Percentiles rank a stretch among this genome's conserved stretches.
Conservation (phyloP, 2,113 vertebrate species). For the Eulemur rufifrons region DNA sequence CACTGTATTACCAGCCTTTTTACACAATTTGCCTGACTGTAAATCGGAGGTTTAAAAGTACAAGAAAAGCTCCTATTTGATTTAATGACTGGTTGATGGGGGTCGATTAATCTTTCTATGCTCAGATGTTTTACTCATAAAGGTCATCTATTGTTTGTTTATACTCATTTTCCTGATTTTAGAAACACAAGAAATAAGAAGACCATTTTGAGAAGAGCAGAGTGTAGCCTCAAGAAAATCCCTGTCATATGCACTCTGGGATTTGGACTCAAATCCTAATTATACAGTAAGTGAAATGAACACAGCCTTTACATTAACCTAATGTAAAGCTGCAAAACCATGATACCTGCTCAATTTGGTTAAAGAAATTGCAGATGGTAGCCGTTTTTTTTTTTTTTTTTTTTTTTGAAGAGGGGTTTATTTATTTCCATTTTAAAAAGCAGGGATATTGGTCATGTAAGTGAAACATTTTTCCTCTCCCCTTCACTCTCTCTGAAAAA, state of each 20-base stretch:
- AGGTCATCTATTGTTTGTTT: conserved; percentile 85
- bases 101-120: conserved; percentile 84
- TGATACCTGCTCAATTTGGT: background rate
- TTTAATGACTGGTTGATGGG: conserved; percentile 86
- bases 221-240: conserved; percentile 50
- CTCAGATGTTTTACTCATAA: conserved; percentile 83
- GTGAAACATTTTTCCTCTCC: background rate
- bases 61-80: conserved; percentile 85
- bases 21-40: conserved; percentile 87
- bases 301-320: conserved; percentile 55
- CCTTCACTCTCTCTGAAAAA: background rate
- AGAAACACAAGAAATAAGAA: conserved; percentile 59
- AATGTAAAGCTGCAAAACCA: conserved; percentile 30
- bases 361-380: background rate
- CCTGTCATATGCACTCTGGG: conserved; percentile 61
- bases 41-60: conserved; percentile 88
- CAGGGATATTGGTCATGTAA: background rate
- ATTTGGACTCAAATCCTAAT: conserved; percentile 68
- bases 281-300: conserved; percentile 65
- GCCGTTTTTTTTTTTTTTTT: background rate
- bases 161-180: conserved; percentile 64
- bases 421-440: background rate
- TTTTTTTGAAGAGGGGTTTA: background rate
- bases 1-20: conserved; percentile 87
- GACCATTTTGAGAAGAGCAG: conserved; percentile 54